Evolutionary conservation across 1,140 invertebrate genomes (phyloP).

Genomic region (Pseudomyrmex gracilis): DNA sequence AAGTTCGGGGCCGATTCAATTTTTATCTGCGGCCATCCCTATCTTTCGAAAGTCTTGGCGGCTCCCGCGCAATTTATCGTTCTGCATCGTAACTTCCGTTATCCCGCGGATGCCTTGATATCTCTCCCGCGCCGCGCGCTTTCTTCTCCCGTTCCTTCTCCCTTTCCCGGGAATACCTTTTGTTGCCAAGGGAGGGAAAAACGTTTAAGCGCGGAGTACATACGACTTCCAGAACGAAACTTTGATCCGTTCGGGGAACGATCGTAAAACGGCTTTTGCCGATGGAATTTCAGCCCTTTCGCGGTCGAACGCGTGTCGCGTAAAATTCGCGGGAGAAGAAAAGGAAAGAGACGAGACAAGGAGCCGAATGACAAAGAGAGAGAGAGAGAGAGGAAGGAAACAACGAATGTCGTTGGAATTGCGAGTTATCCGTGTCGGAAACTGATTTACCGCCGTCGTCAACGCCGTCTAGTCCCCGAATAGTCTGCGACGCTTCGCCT

Average conservation of each 20-base stretch:
- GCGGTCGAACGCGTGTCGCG: conserved; percentile 47
- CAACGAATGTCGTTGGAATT: conserved; percentile 32
- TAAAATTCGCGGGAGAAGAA: background rate
- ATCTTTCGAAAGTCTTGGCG: conserved; percentile 15
- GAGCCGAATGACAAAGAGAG: background rate
- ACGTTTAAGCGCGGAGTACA: conserved; percentile 49
- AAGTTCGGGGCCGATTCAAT: conserved; percentile 43
- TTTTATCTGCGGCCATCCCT: conserved; percentile 48
- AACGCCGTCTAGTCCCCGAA: conserved; percentile 16
- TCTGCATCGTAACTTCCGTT: conserved; percentile 51
- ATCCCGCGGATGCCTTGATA: conserved; percentile 40
- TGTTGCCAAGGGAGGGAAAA: conserved; percentile 42
- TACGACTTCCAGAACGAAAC: conserved; percentile 55
- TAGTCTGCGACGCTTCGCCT: conserved; percentile 6
- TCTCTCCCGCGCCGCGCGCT: background rate
- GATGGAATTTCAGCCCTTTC: conserved; percentile 58
- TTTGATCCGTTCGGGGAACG: conserved; percentile 57
- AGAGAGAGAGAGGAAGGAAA: background rate
- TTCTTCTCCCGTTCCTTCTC: conserved; percentile 16
- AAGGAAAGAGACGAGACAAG: background rate
- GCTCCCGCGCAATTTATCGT: conserved; percentile 45
- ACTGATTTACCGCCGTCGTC: conserved; percentile 64
- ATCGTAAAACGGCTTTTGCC: conserved; percentile 53
- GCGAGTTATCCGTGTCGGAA: conserved; percentile 57
- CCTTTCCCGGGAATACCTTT: conserved; percentile 24